A percentile compares a stretch with the other conserved stretches of the same genome.
phyloP scores from a whole-genome alignment of 2,113 vertebrate genomes.

The Ondatra zibethicus region DNA sequence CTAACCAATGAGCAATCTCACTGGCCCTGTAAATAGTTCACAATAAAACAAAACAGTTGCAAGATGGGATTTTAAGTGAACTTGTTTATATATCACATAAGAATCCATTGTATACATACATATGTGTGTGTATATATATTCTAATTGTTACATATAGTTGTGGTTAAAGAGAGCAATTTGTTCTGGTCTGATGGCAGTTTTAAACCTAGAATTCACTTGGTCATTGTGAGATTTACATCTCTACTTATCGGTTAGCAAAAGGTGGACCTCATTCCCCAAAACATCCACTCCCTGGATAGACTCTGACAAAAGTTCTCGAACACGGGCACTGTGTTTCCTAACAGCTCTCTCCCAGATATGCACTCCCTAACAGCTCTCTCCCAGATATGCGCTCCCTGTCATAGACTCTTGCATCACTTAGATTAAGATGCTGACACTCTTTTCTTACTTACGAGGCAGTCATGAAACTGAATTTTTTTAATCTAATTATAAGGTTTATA shows the following conservation, averaged over 20 bases:
- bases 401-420: background rate
- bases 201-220: background rate
- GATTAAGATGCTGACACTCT: background rate
- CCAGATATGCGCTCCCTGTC: background rate
- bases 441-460: background rate
- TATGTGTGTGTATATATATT: background rate
- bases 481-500: background rate
- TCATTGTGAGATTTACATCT: background rate
- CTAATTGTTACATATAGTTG: background rate
- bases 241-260: background rate
- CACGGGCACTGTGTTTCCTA: too few relatives aligned
- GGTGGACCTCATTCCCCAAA: background rate
- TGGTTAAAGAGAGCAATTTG: slow-evolving; percentile 28
- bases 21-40: background rate
- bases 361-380: background rate
- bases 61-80: background rate
- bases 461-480: background rate
- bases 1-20: background rate
- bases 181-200: background rate
- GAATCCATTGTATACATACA: background rate
- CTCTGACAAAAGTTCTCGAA: too few relatives aligned
- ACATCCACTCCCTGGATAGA: background rate
- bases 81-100: background rate
- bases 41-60: background rate
- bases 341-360: background rate